A percentile compares a stretch with the other conserved stretches of the same genome.
These are phyloP conservation scores for Hystrix brachyura DNA, from an alignment of 2,113 vertebrate genomes.

Conservation along the genomic window DNA sequence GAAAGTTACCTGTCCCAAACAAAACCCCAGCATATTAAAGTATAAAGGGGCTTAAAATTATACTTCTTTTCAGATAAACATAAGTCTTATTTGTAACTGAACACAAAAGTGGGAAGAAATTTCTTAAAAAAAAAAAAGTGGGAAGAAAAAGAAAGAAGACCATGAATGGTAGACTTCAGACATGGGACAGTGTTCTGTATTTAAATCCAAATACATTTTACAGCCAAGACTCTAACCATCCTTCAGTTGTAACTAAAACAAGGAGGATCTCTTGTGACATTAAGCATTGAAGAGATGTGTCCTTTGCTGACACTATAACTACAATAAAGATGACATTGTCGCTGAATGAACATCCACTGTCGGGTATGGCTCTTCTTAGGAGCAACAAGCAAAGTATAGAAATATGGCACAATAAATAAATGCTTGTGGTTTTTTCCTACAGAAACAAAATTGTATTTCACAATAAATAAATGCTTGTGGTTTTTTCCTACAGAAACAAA, in stretches of 20 bases:
- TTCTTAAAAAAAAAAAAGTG: not conserved
- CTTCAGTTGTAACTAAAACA: constrained; percentile 21
- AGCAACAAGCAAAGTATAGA: not conserved
- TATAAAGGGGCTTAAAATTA: not conserved
- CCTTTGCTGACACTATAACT: not conserved
- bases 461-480: not conserved
- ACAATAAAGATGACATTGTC: not conserved
- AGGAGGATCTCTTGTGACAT: not conserved
- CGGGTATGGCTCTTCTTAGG: not conserved
- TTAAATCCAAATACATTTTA: not conserved
- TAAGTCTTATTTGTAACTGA: not conserved
- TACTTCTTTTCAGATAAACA: not conserved
- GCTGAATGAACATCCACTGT: not conserved
- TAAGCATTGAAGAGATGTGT: not conserved
- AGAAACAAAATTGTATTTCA: constrained; percentile 31
- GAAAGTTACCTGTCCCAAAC: not conserved
- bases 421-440: not conserved
- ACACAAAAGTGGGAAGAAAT: not conserved
- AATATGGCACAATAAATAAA: constrained; percentile 8
- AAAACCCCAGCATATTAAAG: not conserved
- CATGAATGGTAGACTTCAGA: not conserved
- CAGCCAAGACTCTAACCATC: not conserved
- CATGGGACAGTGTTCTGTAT: not conserved
- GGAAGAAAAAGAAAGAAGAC: not conserved
- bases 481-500: constrained; percentile 34